Evolutionary conservation across 2,888 invertebrate species (phyloP).

Genomic region (Heliconius erato): DNA sequence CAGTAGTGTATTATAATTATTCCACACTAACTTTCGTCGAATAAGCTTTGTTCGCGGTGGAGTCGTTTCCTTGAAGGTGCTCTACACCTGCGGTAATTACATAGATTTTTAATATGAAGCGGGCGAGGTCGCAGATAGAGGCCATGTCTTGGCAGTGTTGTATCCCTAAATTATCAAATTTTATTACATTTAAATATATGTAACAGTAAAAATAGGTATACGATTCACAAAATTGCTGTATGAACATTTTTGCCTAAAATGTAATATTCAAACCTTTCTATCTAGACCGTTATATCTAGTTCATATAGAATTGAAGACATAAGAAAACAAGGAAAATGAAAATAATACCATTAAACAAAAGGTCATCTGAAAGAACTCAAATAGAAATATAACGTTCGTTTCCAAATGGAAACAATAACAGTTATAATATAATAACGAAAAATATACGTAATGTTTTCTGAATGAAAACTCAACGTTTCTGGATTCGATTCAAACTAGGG

Average conservation of each 20-base stretch:
- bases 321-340: background rate
- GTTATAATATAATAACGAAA: background rate
- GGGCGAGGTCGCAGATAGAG: constrained; percentile 34
- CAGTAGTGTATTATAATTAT: background rate
- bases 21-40: background rate
- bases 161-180: constrained; percentile 3
- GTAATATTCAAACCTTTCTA: too few relatives aligned
- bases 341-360: background rate
- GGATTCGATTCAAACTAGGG: too few relatives aligned
- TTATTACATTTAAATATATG: background rate
- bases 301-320: background rate
- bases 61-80: constrained; percentile 29
- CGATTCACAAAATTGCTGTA: background rate
- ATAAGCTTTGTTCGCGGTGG: constrained; percentile 10
- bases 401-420: background rate
- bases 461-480: too few relatives aligned
- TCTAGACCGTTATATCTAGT: too few relatives aligned
- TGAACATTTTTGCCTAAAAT: background rate
- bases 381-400: background rate
- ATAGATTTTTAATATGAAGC: constrained; percentile 33
- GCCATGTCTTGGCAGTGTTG: constrained; percentile 18
- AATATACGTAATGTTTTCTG: too few relatives aligned
- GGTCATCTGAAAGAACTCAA: background rate
- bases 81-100: constrained; percentile 28
- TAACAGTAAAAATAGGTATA: background rate